phyloP scores from a whole-genome alignment of 2,797 vertebrate species.

The Gymnothorax javanicus region DNA sequence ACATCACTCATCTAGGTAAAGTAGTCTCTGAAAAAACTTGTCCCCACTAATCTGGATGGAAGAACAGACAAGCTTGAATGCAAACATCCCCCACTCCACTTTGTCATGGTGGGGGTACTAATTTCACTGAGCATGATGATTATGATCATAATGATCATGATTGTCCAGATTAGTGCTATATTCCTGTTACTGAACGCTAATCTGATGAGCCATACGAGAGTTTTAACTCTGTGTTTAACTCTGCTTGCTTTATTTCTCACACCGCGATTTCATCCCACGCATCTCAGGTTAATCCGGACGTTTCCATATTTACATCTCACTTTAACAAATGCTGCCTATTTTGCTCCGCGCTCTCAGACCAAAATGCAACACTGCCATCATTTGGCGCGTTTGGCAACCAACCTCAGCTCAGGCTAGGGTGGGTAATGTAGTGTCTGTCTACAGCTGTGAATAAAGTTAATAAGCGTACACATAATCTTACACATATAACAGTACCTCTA shows the following conservation, averaged over 20 bases:
- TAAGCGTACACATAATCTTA: background rate
- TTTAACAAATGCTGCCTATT: background rate
- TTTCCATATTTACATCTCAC: conserved; percentile 17
- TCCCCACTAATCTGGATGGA: no score
- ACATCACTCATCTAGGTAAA: no score
- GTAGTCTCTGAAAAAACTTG: no score
- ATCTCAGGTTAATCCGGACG: conserved; percentile 2
- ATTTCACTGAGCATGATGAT: background rate
- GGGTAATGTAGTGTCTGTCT: background rate
- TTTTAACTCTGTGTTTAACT: background rate
- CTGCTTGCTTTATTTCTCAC: background rate
- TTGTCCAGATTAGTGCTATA: background rate
- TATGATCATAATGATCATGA: background rate
- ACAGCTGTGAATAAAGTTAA: background rate
- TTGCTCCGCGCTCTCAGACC: background rate
- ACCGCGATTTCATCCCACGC: background rate
- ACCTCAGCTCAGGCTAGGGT: background rate
- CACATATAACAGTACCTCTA: no score
- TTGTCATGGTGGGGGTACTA: background rate
- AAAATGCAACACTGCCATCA: conserved; percentile 19
- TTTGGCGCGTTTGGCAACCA: background rate
- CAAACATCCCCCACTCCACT: no score
- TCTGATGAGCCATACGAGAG: background rate
- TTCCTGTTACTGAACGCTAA: background rate
- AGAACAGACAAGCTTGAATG: no score